Conservation (phyloP, 2,797 vertebrate species). For the Apogon talboti region DNA sequence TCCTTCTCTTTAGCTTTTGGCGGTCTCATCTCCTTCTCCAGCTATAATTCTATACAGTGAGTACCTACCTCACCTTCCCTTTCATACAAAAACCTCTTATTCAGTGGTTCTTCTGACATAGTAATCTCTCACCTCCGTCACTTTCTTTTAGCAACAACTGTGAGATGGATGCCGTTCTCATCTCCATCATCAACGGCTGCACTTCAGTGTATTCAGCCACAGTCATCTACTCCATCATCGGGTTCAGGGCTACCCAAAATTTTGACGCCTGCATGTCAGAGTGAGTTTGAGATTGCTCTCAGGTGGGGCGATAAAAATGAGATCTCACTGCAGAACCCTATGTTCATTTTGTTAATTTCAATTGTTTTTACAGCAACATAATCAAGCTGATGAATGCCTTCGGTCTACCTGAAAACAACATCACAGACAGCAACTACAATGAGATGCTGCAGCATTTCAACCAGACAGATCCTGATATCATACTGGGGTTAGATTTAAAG, state of each 20-base stretch:
- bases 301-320: neutral
- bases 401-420: conserved; percentile 85
- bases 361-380: conserved; percentile 86
- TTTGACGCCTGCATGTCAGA: conserved; percentile 86
- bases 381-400: conserved; percentile 88
- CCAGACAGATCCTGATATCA: conserved; percentile 59
- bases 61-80: neutral
- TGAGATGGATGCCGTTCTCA: conserved; percentile 87
- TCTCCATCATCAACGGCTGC: conserved; percentile 88
- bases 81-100: too few relatives aligned
- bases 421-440: conserved; percentile 88
- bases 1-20: conserved; percentile 91
- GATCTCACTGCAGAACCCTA: accelerated
- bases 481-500: conserved; percentile 80
- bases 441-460: conserved; percentile 75
- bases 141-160: conserved; percentile 88
- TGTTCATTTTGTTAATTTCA: neutral
- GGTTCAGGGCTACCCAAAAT: conserved; percentile 88
- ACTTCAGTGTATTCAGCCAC: conserved; percentile 89
- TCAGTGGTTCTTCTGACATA: neutral
- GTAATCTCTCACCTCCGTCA: conserved; percentile 44
- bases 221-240: conserved; percentile 90
- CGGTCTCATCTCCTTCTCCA: conserved; percentile 92
- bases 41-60: conserved; percentile 92
- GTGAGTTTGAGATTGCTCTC: conserved; percentile 74